A percentile compares a stretch with the other conserved stretches of the same genome.
phyloP scores from a whole-genome alignment of 2,113 vertebrate species.

The Morone saxatilis region DNA sequence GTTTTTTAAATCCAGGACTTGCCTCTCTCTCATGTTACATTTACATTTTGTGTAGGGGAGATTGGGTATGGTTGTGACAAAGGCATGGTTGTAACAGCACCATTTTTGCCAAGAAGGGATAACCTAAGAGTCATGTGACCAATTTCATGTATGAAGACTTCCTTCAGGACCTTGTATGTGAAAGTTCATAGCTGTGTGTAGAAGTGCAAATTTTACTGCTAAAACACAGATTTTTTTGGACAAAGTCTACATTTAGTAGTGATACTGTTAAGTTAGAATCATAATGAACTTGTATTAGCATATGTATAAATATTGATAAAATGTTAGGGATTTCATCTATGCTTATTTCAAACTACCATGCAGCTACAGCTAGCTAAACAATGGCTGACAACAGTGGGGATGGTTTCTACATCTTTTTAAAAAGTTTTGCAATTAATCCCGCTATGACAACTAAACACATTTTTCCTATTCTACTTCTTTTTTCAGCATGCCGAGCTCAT shows the following conservation, averaged over 20 bases:
- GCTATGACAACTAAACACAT: too few relatives aligned
- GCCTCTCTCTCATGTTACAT: background rate
- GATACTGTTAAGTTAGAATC: background rate
- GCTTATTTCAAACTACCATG: too few relatives aligned
- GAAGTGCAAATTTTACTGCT: background rate
- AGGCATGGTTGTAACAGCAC: background rate
- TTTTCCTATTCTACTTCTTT: too few relatives aligned
- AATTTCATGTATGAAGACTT: background rate
- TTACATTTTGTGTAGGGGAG: background rate
- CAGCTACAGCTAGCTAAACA: too few relatives aligned
- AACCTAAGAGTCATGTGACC: background rate
- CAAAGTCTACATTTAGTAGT: background rate
- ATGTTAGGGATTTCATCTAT: too few relatives aligned
- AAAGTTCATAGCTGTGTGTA: background rate
- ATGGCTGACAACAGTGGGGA: too few relatives aligned
- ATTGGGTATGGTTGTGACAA: background rate
- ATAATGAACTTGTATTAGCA: background rate
- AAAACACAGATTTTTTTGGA: background rate
- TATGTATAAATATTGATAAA: too few relatives aligned
- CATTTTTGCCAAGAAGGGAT: background rate
- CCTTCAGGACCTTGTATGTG: background rate
- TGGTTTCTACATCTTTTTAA: too few relatives aligned
- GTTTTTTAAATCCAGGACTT: background rate
- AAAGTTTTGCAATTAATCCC: too few relatives aligned
- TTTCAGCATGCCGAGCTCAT: too few relatives aligned